These are phyloP conservation scores for Synanceia verrucosa DNA, from an alignment of 2,797 vertebrate species.

Conservation along the genomic window DNA sequence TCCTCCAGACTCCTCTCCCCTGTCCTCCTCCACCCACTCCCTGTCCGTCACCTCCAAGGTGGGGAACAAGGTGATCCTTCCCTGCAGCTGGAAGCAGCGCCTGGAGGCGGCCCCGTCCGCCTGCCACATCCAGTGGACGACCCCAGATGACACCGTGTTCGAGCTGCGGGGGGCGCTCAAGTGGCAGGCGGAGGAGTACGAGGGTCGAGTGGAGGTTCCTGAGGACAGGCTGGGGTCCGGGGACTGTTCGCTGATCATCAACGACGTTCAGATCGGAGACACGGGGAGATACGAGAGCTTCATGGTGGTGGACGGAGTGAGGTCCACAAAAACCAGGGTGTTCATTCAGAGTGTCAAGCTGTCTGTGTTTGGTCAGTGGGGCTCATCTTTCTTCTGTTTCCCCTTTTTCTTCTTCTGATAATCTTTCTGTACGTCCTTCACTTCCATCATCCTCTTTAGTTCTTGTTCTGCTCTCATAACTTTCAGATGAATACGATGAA, in stretches of 20 bases:
- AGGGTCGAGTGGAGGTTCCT: conserved; percentile 50
- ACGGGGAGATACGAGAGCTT: conserved; percentile 75
- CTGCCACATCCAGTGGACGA: conserved; percentile 72
- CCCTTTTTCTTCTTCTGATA: too few relatives aligned
- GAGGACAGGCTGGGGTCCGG: conserved; percentile 56
- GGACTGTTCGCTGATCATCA: conserved; percentile 77
- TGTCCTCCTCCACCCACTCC: neutral
- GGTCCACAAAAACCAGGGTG: conserved; percentile 29
- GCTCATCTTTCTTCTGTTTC: too few relatives aligned
- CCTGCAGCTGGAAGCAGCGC: conserved; percentile 62
- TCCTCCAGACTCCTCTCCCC: conserved; percentile 56
- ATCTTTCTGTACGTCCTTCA: neutral
- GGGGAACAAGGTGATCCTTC: conserved; percentile 65
- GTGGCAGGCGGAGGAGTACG: conserved; percentile 58
- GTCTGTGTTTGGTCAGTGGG: conserved; percentile 65
- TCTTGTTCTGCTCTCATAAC: too few relatives aligned
- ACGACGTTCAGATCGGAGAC: conserved; percentile 71
- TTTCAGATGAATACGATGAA: too few relatives aligned
- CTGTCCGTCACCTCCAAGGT: conserved; percentile 34
- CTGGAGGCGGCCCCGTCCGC: accelerated
- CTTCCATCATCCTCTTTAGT: neutral
- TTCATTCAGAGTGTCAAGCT: conserved; percentile 76
- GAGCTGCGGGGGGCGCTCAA: conserved; percentile 49
- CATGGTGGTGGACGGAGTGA: conserved; percentile 52
- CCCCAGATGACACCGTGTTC: conserved; percentile 18